phyloP scores from a whole-genome alignment of 2,888 invertebrate species.

The Elmis aenea region DNA sequence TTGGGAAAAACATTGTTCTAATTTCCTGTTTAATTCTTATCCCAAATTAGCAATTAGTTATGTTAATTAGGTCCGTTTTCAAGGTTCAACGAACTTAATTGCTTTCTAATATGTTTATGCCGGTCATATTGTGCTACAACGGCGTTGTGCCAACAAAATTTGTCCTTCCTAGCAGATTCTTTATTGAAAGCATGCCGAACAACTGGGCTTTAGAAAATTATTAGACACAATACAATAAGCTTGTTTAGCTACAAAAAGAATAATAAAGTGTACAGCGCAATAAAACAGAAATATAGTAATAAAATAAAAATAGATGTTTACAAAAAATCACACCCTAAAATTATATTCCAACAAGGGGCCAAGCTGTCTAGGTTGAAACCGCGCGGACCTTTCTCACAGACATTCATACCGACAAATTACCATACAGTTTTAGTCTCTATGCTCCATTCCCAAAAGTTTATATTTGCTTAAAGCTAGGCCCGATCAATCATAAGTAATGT shows the following conservation, averaged over 20 bases:
- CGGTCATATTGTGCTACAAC: no score
- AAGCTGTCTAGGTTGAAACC: conserved; percentile 38
- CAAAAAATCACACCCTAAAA: conserved; percentile 42
- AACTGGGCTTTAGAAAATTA: no score
- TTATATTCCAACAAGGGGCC: conserved; percentile 41
- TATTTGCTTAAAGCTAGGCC: conserved; percentile 28
- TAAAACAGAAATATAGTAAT: conserved; percentile 36
- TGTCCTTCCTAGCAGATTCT: no score
- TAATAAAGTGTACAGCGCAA: conserved; percentile 32
- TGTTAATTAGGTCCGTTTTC: no score
- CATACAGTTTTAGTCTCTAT: conserved; percentile 30
- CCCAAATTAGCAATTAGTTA: no score
- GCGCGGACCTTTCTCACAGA: conserved; percentile 40
- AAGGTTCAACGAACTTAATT: no score
- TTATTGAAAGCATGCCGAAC: no score
- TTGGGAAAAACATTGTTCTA: no score
- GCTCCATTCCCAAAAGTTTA: conserved; percentile 29
- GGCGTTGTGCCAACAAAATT: no score
- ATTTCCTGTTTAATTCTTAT: no score
- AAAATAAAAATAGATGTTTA: conserved; percentile 29
- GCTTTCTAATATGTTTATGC: no score
- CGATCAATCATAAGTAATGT: conserved; percentile 49
- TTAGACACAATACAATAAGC: no score
- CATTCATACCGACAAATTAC: conserved; percentile 19
- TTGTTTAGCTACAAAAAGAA: conserved; percentile 34